Percentiles rank a stretch among this genome's conserved stretches.
Evolutionary conservation across 2,113 vertebrate species (phyloP).

Genomic region (Rhombomys opimus): DNA sequence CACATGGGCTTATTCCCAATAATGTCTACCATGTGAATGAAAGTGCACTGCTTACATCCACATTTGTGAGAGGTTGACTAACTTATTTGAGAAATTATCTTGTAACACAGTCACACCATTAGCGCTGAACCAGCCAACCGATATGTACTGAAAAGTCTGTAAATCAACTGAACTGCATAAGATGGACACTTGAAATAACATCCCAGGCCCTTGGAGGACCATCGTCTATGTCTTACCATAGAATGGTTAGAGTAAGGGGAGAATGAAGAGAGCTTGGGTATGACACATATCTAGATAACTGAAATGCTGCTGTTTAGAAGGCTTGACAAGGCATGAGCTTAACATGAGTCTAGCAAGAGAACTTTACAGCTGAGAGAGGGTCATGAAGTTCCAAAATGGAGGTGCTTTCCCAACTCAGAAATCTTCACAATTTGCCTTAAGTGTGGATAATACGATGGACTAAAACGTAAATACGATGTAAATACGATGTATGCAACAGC

Average conservation of each 20-base stretch:
- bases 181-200: not conserved
- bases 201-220: not conserved
- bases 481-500: not conserved
- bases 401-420: not conserved
- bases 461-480: too few relatives aligned
- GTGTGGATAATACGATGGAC: not conserved
- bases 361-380: constrained; percentile 1
- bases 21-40: not conserved
- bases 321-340: not conserved
- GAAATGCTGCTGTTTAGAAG: not conserved
- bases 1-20: not conserved
- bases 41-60: not conserved
- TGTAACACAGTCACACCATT: not conserved
- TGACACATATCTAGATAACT: not conserved
- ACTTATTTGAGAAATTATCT: not conserved
- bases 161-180: not conserved
- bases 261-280: not conserved
- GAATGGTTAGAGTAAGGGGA: not conserved
- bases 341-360: not conserved
- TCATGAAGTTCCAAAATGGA: not conserved
- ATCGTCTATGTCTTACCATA: not conserved
- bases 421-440: not conserved
- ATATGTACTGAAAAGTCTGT: constrained; percentile 30
- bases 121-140: constrained; percentile 17
- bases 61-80: not conserved